These are phyloP conservation scores for Upupa epops DNA, from an alignment of 2,113 vertebrate genomes.

Conservation along the genomic window DNA sequence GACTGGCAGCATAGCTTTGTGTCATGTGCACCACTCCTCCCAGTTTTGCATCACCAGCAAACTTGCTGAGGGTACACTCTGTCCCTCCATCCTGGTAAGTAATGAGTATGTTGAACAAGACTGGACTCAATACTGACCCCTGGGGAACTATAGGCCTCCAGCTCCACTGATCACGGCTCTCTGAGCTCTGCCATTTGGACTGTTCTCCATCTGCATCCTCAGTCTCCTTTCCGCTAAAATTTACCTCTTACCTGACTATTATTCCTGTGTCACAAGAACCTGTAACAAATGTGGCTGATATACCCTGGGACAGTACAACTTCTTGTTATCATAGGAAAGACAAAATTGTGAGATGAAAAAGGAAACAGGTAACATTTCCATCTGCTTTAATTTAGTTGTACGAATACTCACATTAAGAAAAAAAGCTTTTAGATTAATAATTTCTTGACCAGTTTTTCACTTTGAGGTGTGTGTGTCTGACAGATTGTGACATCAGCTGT, in stretches of 20 bases:
- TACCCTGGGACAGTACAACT: background rate
- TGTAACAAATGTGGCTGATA: background rate
- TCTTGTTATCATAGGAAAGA: background rate
- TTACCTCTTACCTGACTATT: background rate
- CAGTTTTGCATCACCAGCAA: no score
- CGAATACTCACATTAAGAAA: background rate
- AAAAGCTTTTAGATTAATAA: background rate
- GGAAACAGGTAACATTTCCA: background rate
- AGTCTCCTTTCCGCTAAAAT: background rate
- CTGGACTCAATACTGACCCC: no score
- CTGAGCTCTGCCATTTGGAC: no score
- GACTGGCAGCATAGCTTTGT: no score
- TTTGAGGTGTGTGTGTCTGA: background rate
- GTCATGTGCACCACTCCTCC: no score
- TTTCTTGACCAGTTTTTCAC: background rate
- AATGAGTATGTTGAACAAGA: no score
- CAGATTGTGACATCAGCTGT: background rate
- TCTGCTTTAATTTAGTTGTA: background rate
- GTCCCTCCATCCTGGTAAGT: no score
- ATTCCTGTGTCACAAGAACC: background rate
- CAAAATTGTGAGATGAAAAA: background rate
- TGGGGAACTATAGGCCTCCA: no score
- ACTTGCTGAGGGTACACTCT: no score
- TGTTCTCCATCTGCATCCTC: no score
- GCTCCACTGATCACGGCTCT: no score